Percentiles rank a stretch among this genome's conserved stretches.
phyloP scores from a whole-genome alignment of 2,888 invertebrate genomes.

The Pomacea canaliculata region DNA sequence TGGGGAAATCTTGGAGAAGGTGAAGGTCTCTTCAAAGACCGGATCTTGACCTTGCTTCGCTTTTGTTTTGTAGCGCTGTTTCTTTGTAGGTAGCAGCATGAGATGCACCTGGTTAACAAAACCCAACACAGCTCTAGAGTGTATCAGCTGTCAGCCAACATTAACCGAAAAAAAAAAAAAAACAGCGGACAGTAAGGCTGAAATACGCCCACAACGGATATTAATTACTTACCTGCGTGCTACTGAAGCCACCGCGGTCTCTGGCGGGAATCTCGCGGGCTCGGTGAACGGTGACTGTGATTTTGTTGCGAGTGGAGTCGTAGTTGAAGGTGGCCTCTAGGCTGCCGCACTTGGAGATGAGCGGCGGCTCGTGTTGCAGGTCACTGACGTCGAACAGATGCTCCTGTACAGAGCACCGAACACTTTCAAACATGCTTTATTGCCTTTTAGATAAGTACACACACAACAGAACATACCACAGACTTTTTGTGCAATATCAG shows the following conservation, averaged over 20 bases:
- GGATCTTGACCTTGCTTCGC: slow-evolving; percentile 91
- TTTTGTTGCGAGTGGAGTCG: slow-evolving; percentile 90
- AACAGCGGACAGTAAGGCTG: neutral
- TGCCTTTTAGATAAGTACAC: no score
- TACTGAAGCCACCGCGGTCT: slow-evolving; percentile 63
- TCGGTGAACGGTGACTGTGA: slow-evolving; percentile 92
- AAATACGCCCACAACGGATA: no score
- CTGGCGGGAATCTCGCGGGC: slow-evolving; percentile 83
- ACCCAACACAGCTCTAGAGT: neutral
- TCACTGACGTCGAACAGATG: slow-evolving; percentile 71
- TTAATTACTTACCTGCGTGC: slow-evolving; percentile 43
- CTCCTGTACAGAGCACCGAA: slow-evolving; percentile 56
- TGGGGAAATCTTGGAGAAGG: slow-evolving; percentile 83
- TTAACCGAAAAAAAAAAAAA: neutral
- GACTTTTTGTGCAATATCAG: neutral
- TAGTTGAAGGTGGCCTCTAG: slow-evolving; percentile 90
- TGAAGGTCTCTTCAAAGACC: slow-evolving; percentile 92
- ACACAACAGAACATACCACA: neutral
- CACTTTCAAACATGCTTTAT: no score
- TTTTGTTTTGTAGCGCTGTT: slow-evolving; percentile 94
- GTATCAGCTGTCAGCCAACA: neutral
- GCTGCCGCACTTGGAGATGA: slow-evolving; percentile 76
- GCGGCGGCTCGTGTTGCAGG: slow-evolving; percentile 63
- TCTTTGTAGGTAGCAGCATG: slow-evolving; percentile 89
- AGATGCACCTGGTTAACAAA: slow-evolving; percentile 77